Percentiles rank a stretch among this genome's conserved stretches.
phyloP scores from a whole-genome alignment of 2,113 vertebrate genomes.

The Crotalus viridis region DNA sequence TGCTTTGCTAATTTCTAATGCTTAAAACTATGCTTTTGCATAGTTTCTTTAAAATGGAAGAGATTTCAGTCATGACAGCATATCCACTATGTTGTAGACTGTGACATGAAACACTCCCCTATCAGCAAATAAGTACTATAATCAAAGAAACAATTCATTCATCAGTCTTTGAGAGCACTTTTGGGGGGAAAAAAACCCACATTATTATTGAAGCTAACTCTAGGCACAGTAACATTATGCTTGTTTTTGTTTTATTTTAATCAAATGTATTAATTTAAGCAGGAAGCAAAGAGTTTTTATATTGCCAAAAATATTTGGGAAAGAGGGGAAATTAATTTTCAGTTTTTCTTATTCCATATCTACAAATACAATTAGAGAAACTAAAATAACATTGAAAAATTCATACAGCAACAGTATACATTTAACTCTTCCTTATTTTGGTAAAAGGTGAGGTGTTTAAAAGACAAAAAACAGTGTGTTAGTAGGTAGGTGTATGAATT shows the following conservation, averaged over 20 bases:
- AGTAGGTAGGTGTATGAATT: neutral
- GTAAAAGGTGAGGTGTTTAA: neutral
- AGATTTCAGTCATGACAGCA: neutral
- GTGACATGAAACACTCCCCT: neutral
- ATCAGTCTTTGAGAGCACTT: neutral
- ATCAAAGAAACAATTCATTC: neutral
- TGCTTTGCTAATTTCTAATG: neutral
- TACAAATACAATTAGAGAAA: neutral
- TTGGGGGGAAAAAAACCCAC: accelerated
- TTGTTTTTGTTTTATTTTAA: neutral
- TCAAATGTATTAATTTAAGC: neutral
- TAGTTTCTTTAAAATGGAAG: neutral
- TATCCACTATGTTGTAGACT: neutral
- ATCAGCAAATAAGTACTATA: neutral
- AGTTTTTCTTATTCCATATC: neutral
- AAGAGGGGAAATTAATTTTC: neutral
- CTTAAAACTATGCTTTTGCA: neutral
- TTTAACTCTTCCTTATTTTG: neutral
- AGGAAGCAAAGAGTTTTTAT: neutral
- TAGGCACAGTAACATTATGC: neutral
- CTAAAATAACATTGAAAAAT: neutral
- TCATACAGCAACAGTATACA: neutral
- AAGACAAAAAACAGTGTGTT: neutral
- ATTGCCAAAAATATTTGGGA: neutral
- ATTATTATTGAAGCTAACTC: neutral